Evolutionary conservation across 2,113 vertebrate genomes (phyloP).

Genomic region (Cnemophilus loriae): DNA sequence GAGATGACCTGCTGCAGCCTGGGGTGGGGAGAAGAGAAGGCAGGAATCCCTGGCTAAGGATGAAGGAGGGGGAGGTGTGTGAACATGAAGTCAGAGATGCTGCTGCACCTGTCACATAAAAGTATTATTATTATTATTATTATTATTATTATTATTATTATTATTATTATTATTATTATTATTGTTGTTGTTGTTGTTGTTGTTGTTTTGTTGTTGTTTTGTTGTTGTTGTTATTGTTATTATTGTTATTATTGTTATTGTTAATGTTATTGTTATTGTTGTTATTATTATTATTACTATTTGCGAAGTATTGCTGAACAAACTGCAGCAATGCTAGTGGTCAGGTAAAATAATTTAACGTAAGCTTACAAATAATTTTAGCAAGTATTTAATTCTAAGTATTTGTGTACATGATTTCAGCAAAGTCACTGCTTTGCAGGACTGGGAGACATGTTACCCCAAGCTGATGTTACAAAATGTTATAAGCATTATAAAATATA

Average conservation of each 20-base stretch:
- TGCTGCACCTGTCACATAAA: not conserved
- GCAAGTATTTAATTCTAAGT: not conserved
- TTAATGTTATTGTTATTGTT: not conserved
- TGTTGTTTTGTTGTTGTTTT: not conserved
- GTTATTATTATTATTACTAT: not conserved
- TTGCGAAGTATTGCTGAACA: not conserved
- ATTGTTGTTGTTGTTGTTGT: not conserved
- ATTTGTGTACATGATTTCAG: not conserved
- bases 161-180: not conserved
- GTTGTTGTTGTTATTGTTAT: not conserved
- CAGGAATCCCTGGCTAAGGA: not conserved
- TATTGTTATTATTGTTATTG: not conserved
- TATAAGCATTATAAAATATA: not conserved
- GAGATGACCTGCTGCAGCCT: not conserved
- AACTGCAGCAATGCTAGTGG: not conserved
- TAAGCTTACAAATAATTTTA: not conserved
- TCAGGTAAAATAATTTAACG: not conserved
- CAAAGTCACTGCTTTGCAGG: not conserved
- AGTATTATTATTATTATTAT: not conserved
- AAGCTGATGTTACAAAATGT: not conserved
- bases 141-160: not conserved
- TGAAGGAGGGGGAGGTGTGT: not conserved
- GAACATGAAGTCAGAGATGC: not conserved
- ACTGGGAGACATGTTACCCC: not conserved
- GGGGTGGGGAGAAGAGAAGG: not conserved